Conservation (phyloP, 2,797 vertebrate genomes). For the Betta splendens region DNA sequence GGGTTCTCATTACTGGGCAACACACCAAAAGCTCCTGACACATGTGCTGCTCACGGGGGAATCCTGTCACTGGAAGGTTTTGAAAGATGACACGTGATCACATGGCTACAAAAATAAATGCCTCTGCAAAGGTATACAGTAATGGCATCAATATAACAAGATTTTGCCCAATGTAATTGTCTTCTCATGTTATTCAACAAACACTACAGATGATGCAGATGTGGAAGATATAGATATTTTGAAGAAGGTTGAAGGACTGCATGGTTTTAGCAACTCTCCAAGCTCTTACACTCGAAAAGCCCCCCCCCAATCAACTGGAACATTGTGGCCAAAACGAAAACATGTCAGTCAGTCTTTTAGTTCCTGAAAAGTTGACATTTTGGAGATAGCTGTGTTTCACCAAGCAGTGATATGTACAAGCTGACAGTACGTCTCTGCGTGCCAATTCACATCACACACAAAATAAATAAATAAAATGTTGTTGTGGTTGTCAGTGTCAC, state of each 20-base stretch:
- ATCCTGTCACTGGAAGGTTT: conserved; percentile 49
- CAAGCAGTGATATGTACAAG: conserved; percentile 10
- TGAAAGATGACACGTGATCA: conserved; percentile 42
- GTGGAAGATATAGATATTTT: too few species aligned
- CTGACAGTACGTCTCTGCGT: conserved; percentile 25
- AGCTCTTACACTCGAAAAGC: not conserved
- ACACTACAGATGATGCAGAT: too few species aligned
- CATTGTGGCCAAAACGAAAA: conserved; percentile 13
- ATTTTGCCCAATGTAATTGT: too few species aligned
- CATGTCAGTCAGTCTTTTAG: not conserved
- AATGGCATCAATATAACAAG: too few species aligned
- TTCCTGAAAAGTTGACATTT: conserved; percentile 31
- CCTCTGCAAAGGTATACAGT: too few species aligned
- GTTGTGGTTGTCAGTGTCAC: conserved; percentile 37
- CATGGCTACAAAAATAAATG: conserved; percentile 35
- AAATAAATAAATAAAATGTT: conserved; percentile 32
- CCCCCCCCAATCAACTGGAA: conserved; percentile 4
- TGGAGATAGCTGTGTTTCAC: conserved; percentile 14
- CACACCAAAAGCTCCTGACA: conserved; percentile 52
- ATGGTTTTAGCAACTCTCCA: not conserved
- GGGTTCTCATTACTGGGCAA: conserved; percentile 51
- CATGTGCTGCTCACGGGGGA: conserved; percentile 43
- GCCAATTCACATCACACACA: conserved; percentile 20
- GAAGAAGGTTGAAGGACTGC: not conserved
- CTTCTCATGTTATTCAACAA: too few species aligned